Conservation (phyloP, 2,888 invertebrate genomes). For the Osedax fenrisi region DNA sequence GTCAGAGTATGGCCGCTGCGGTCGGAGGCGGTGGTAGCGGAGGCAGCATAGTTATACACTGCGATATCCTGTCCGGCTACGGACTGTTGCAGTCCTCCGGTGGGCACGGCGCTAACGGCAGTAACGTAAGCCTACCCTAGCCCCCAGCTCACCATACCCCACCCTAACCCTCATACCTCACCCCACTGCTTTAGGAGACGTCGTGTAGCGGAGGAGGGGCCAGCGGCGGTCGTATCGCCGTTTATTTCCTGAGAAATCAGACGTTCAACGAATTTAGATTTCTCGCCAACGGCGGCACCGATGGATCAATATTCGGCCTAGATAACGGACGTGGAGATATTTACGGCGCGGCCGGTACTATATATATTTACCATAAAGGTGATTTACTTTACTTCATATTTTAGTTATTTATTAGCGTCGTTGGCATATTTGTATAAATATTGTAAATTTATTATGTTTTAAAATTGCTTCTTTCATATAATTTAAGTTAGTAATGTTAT, state of each 20-base stretch:
- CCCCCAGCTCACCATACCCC: no score
- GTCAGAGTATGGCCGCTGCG: no score
- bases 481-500: no score
- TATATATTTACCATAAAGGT: not conserved
- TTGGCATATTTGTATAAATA: no score
- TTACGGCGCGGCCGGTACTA: conserved; percentile 12
- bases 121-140: no score
- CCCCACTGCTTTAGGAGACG: no score
- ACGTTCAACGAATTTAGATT: conserved; percentile 42
- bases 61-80: conserved; percentile 36
- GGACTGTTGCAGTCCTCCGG: conserved; percentile 22
- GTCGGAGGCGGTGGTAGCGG: conserved; percentile 41
- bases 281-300: conserved; percentile 38
- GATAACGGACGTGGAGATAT: not conserved
- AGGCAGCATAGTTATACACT: conserved; percentile 40
- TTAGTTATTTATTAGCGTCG: no score
- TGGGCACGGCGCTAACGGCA: conserved; percentile 9
- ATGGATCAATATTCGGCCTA: conserved; percentile 31
- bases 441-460: no score
- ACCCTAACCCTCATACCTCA: no score
- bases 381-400: no score
- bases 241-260: conserved; percentile 39
- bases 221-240: conserved; percentile 40
- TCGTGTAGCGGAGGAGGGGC: conserved; percentile 35
- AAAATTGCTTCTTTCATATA: no score